Evolutionary conservation across 2,113 vertebrate species (phyloP), one percentile per base, ranked within the genome.

Genomic region (Aptenodytes forsteri): DNA sequence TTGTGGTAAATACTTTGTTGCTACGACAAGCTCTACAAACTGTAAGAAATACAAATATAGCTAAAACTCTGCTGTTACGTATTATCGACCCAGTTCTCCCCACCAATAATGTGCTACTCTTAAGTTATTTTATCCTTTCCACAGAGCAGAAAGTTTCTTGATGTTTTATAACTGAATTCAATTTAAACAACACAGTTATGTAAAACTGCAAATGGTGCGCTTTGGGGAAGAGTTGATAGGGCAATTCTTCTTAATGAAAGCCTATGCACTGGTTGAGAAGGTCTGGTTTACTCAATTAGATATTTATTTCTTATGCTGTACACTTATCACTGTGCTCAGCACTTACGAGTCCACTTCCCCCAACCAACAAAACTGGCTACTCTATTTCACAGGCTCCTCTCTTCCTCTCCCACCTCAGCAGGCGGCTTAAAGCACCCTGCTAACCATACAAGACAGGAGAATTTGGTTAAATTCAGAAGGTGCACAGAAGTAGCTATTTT

Each of bases 61-160:
- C 62, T 36, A 9, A 67, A 67, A 18, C 44, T 32, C 30, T 16
- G 44, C 50, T 64, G 47, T 32, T 58, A 26, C 19, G 2, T 9
- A 47, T 44, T 14, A 55, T 1, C 9, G 23, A 21, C 62, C 34
- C 5, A 2, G 15, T 30, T 61, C 16, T 69, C 49, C 36, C 32
- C 32, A 59, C 13, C 42, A 56, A 4, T 3, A 72, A 42, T 0
- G 0, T 0, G 1, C 32, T 26, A 36, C 49, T 42, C 23, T 6
- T 4, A 61, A 72, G 52, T 50, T 69, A 19, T 8, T n/a, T 19
- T 23, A 77, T 66, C 85, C 40, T 79, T 55, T 55, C 11, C 71
- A 56, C 14, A 7, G 1, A 38, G 20, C 65, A 90, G 47, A 78
- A 86, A 92, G 29, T 40, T 82, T 58, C 52, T 18, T 38, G 59